Conservation (phyloP, 92 coral and sea anemone species). For the Palythoa grandis region DNA sequence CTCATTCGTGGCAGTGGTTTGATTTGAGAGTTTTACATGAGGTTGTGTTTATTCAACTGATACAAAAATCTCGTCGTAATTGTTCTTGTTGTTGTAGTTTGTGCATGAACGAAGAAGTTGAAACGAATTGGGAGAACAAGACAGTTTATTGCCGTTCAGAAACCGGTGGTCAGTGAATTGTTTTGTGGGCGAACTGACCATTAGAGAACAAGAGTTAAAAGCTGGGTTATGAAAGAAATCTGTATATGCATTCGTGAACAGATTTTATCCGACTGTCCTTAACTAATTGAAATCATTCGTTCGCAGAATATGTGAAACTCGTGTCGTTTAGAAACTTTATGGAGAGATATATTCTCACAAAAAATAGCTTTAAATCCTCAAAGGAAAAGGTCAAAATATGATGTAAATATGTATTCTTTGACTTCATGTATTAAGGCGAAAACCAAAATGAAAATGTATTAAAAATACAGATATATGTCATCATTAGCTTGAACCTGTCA, state of each 20-base stretch:
- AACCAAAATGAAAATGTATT: constrained; percentile 28
- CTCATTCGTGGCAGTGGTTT: not conserved
- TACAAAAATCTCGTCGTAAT: not conserved
- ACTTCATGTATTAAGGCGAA: constrained; percentile 40
- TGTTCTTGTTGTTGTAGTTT: not conserved
- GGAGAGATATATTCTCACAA: constrained; percentile 34
- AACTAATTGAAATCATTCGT: constrained; percentile 32
- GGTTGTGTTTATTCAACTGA: not conserved
- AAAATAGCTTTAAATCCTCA: constrained; percentile 39
- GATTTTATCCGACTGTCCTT: constrained; percentile 42
- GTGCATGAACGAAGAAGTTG: not conserved
- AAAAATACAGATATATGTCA: constrained; percentile 36
- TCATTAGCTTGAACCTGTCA: constrained; percentile 10
- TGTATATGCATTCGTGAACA: constrained; percentile 44
- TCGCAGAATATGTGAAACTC: constrained; percentile 32
- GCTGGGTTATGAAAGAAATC: constrained; percentile 22
- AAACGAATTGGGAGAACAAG: not conserved
- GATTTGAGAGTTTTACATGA: not conserved
- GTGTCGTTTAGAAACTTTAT: constrained; percentile 12
- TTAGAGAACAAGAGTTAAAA: not conserved
- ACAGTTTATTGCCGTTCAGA: not conserved
- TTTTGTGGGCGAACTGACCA: not conserved
- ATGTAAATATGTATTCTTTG: constrained; percentile 50
- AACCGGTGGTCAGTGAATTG: not conserved
- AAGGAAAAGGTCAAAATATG: constrained; percentile 43